Evolutionary conservation across 2,797 vertebrate species (phyloP), one percentile per base, ranked within the genome.

Genomic region (Masticophis lateralis): DNA sequence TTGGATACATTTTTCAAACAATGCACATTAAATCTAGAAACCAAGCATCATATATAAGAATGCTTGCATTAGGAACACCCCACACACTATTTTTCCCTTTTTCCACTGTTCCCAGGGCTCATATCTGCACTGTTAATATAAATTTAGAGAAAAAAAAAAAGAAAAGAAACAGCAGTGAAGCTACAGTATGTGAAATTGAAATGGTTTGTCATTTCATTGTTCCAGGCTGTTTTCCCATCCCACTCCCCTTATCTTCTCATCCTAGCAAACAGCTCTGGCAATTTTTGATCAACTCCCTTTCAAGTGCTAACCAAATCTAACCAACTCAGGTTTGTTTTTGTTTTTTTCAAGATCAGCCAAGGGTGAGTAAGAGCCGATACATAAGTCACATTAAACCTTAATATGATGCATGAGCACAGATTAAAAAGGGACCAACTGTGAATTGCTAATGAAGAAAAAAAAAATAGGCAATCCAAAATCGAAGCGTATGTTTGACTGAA

Each of bases 361-460:
- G 79, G 79, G 10, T 83, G 43, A 83, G 22, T 83, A 47, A 47
- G 43, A 83, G 43, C 79, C 22, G 4, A 83, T 83, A 83, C 22
- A 83, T 27, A 87, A 53, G 12, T 14, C 86, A 87, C 51, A 87
- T 87, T 87, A 53, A 87, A 53, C 51, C 25, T 55, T 83, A 83
- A 83, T 47, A 83, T 83, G 43, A 83, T 83, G 79, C 27, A 28
- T 59, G 79, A 86, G 57, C 6, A 27, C 63, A 74, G 37, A 16
- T 56, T 88, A 55, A 55, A 92, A 87, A 53, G 28, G 51, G 25
- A 69, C 37, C 43, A 87, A 53, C 10, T 32, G 28, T 63, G 43
- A 87, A 92, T 47, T 88, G 47, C 25, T 88, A 92, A 69, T 88
- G 53, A 51, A 92, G n/a, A 92, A 88, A 92, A 27, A 92, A 27